phyloP scores from a whole-genome alignment of 2,797 vertebrate genomes.

The Botia almorhae region DNA sequence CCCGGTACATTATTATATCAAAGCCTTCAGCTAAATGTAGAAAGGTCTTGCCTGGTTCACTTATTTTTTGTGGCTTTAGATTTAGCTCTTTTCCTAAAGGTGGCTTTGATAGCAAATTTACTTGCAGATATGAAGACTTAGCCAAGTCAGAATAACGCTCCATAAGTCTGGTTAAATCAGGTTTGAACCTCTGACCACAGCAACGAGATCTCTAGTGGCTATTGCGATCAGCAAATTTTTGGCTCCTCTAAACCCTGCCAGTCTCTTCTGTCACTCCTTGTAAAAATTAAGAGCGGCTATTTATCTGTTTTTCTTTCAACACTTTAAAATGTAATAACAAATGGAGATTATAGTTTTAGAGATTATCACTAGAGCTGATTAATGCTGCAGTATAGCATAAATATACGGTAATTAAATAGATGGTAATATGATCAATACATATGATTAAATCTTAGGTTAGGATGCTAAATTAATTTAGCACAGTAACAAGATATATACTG shows the following conservation, averaged over 20 bases:
- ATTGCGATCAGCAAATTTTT: not conserved
- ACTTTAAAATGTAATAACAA: not conserved
- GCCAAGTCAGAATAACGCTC: not conserved
- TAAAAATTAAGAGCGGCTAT: not conserved
- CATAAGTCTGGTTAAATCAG: conserved; percentile 12
- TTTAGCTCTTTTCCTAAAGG: not conserved
- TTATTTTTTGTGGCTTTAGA: not conserved
- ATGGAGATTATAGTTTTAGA: too few relatives aligned
- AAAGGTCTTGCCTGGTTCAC: not conserved
- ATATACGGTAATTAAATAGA: too few relatives aligned
- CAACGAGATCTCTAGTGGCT: not conserved
- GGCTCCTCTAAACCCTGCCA: not conserved
- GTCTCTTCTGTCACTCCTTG: not conserved
- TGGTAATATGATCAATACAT: not conserved
- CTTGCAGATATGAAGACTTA: not conserved
- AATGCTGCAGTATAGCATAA: too few relatives aligned
- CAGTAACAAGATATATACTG: not conserved
- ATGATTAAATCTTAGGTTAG: not conserved
- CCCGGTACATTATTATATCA: not conserved
- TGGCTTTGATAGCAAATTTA: not conserved
- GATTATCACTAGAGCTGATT: too few relatives aligned
- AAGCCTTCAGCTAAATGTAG: not conserved
- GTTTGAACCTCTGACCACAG: conserved; percentile 21
- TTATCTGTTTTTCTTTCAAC: not conserved
- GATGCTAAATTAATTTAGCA: not conserved